phyloP scores from a whole-genome alignment of 2,113 vertebrate genomes.

The Leptobrachium leishanense region DNA sequence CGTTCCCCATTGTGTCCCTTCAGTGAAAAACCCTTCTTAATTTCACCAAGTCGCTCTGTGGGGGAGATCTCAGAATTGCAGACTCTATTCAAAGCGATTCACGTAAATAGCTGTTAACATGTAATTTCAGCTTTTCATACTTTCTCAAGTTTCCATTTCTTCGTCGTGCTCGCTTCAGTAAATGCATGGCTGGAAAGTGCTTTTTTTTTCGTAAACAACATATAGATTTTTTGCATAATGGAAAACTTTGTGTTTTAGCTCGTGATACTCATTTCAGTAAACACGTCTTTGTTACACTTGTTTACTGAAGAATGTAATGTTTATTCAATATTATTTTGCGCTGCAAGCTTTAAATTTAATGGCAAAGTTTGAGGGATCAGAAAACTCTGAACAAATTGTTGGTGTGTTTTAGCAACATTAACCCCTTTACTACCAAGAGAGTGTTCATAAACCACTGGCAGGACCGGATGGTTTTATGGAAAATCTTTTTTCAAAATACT shows the following conservation, averaged over 20 bases:
- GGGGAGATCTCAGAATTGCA: not conserved
- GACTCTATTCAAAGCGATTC: not conserved
- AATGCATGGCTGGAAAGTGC: not conserved
- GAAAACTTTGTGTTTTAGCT: not conserved
- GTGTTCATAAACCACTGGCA: too few relatives aligned
- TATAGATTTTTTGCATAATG: not conserved
- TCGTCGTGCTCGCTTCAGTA: not conserved
- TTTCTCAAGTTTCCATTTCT: not conserved
- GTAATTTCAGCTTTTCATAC: not conserved
- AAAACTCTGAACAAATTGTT: not conserved
- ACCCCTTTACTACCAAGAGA: too few relatives aligned
- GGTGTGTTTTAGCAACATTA: too few relatives aligned
- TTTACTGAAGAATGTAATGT: not conserved
- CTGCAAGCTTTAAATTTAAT: not conserved
- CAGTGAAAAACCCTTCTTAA: not conserved
- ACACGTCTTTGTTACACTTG: not conserved
- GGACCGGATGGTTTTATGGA: too few relatives aligned
- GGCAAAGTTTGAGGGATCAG: not conserved
- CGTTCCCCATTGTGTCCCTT: slow-evolving; percentile 1
- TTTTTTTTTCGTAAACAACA: not conserved
- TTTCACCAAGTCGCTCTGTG: not conserved
- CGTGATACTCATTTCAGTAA: not conserved
- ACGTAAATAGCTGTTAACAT: not conserved
- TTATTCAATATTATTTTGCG: not conserved
- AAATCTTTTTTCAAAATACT: too few relatives aligned